Percentiles rank a stretch among this genome's conserved stretches.
phyloP scores from a whole-genome alignment of 2,888 invertebrate species.

The Sceliomorpha sp. region DNA sequence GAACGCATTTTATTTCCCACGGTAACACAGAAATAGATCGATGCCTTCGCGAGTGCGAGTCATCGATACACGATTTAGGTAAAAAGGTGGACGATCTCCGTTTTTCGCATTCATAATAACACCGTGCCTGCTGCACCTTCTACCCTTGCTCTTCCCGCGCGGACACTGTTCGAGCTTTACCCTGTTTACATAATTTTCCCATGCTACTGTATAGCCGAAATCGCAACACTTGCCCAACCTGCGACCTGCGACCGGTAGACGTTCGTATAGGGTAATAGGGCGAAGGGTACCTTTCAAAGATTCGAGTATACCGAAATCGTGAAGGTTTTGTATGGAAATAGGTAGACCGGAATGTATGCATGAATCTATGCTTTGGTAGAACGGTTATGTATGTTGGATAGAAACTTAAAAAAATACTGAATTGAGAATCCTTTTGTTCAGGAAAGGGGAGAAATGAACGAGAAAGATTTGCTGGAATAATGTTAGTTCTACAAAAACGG shows the following conservation, averaged over 20 bases:
- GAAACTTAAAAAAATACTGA: conserved; percentile 15
- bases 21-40: conserved; percentile 28
- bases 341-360: conserved; percentile 22
- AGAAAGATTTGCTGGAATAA: conserved; percentile 9
- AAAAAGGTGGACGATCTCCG: conserved; percentile 42
- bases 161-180: conserved; percentile 32
- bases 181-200: conserved; percentile 55
- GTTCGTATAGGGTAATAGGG: conserved; percentile 38
- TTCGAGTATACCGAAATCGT: no score
- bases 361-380: no score
- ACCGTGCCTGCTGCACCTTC: no score
- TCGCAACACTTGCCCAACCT: conserved; percentile 56
- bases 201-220: conserved; percentile 45
- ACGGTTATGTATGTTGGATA: conserved; percentile 10
- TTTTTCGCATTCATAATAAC: conserved; percentile 50
- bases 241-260: no score
- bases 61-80: conserved; percentile 46
- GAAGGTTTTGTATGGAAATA: conserved; percentile 41
- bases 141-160: no score
- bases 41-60: conserved; percentile 35
- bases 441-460: no score
- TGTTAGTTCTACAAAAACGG: conserved; percentile 10
- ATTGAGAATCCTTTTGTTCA: conserved; percentile 10
- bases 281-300: conserved; percentile 43
- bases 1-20: conserved; percentile 34